Evolutionary conservation across 2,888 invertebrate species (phyloP).

Genomic region (Lithosia quadra): DNA sequence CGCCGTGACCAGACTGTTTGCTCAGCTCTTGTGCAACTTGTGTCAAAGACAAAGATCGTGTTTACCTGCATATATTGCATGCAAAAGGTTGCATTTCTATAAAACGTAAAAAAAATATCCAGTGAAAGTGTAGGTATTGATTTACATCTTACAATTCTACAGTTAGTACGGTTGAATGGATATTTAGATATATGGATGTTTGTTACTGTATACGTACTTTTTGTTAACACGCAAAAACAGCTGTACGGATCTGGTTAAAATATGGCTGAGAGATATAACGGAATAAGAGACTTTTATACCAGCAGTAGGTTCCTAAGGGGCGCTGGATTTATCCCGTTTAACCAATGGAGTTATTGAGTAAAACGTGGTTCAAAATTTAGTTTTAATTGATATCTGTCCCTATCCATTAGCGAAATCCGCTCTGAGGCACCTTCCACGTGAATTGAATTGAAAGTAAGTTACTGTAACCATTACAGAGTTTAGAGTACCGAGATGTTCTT

Average conservation of each 20-base stretch:
- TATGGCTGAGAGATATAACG: no score
- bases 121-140: no score
- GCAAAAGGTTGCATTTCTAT: constrained; percentile 22
- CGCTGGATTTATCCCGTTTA: no score
- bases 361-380: neutral
- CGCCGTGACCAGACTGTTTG: constrained; percentile 74
- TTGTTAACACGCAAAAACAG: no score
- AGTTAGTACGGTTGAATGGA: no score
- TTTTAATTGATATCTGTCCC: neutral
- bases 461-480: neutral
- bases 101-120: neutral
- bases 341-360: no score
- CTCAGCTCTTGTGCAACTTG: constrained; percentile 73
- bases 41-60: constrained; percentile 66
- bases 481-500: neutral
- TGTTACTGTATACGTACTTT: no score
- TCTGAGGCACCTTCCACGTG: neutral
- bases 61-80: constrained; percentile 36
- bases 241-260: no score
- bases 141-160: no score
- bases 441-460: constrained; percentile 2
- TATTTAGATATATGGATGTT: no score
- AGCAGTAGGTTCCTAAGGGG: no score
- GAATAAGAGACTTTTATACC: no score
- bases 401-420: neutral